Conservation (phyloP, 1,140 invertebrate species). For the Odontomachus brunneus region DNA sequence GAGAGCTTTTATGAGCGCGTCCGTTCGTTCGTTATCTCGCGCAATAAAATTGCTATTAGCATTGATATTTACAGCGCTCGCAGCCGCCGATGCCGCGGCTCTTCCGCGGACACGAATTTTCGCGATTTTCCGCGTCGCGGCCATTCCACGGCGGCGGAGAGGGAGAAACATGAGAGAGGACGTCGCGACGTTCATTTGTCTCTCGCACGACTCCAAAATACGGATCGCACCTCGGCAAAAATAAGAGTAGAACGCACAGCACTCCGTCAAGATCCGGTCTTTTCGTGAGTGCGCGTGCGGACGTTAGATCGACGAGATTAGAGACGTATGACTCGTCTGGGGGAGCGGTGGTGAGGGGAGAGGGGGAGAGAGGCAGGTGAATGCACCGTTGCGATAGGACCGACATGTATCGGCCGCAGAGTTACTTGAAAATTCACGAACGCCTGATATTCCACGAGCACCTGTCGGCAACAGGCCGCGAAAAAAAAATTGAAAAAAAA, state of each 20-base stretch:
- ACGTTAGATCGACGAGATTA: constrained; percentile 58
- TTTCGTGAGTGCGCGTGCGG: constrained; percentile 11
- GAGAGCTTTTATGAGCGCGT: too few species aligned
- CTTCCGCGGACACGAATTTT: too few species aligned
- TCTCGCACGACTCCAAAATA: constrained; percentile 53
- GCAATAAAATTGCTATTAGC: too few species aligned
- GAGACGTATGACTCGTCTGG: constrained; percentile 30
- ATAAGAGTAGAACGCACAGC: constrained; percentile 35
- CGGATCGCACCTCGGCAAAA: constrained; percentile 9
- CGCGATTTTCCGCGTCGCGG: too few species aligned
- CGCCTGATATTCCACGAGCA: constrained; percentile 45
- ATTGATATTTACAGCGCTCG: too few species aligned
- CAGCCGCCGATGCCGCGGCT: too few species aligned
- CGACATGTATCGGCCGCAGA: background rate
- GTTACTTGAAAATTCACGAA: constrained; percentile 49
- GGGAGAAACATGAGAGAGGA: background rate
- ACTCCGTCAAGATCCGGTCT: constrained; percentile 39
- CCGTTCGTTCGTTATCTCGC: too few species aligned
- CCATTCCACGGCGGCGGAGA: background rate
- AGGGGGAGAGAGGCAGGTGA: constrained; percentile 6
- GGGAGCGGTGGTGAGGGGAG: background rate
- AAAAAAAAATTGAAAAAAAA: constrained; percentile 1
- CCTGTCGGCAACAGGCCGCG: constrained; percentile 45
- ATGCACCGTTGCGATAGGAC: constrained; percentile 24
- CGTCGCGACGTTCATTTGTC: background rate